Evolutionary conservation across 1,140 invertebrate genomes (phyloP).

Genomic region (Sesamia nonagrioides): DNA sequence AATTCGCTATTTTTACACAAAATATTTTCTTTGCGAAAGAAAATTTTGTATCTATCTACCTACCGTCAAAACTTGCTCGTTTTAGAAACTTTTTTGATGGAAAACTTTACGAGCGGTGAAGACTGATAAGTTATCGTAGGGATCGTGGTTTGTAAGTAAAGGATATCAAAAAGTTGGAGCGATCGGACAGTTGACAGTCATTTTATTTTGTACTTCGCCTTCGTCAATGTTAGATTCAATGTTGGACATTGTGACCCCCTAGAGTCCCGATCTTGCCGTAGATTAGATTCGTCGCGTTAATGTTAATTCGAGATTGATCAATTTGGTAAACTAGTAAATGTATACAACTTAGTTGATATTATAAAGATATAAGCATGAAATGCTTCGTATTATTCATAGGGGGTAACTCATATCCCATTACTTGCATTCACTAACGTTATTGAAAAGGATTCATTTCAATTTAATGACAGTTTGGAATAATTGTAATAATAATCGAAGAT

Average conservation of each 20-base stretch:
- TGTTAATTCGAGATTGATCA: slow-evolving; percentile 80
- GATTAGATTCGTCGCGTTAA: slow-evolving; percentile 81
- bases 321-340: slow-evolving; percentile 81
- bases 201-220: slow-evolving; percentile 69
- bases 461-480: slow-evolving; percentile 56
- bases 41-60: slow-evolving; percentile 73
- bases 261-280: slow-evolving; percentile 75
- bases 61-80: slow-evolving; percentile 79
- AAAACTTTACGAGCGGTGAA: slow-evolving; percentile 84
- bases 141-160: slow-evolving; percentile 77
- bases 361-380: slow-evolving; percentile 76
- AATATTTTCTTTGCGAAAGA: slow-evolving; percentile 74
- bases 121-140: slow-evolving; percentile 85
- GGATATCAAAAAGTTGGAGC: slow-evolving; percentile 69
- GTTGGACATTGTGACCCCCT: slow-evolving; percentile 77
- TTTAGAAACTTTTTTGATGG: slow-evolving; percentile 76
- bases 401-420: slow-evolving; percentile 71
- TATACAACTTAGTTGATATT: slow-evolving; percentile 82
- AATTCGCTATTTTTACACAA: slow-evolving; percentile 86
- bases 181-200: slow-evolving; percentile 67
- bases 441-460: slow-evolving; percentile 63
- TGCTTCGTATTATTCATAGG: slow-evolving; percentile 76
- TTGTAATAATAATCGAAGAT: slow-evolving; percentile 63
- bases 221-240: slow-evolving; percentile 80
- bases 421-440: slow-evolving; percentile 58